Base-by-base conservation (phyloP, 2,113 vertebrate species). In the Eretmochelys imbricata region DNA sequence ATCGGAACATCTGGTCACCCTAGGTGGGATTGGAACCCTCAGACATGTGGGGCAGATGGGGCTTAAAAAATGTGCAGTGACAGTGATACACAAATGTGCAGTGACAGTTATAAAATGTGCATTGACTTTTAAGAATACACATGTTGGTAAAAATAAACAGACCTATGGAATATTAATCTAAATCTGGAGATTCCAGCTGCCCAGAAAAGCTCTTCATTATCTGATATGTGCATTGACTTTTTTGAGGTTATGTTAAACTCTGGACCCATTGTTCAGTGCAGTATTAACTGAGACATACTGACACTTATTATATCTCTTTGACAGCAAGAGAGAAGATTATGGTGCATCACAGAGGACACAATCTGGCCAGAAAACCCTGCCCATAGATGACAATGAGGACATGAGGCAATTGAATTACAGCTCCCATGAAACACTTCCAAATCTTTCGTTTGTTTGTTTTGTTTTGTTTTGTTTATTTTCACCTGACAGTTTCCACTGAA, bases 71-170 rank as follows among this genome's bases (percentile, higher is more conserved):
- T 38, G 25, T 31, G 35, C 46, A n/a, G 55, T 38, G 75, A 54
- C 7, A 17, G 29, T 14, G 4, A 51, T 51, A 69, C 38, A 16
- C 50, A 29, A 38, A 27, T 0, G 0, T 29, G 0, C 0, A 93
- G 42, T 81, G 20, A 12, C 49, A 25, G 53, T 5, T 50, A 42
- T 82, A 59, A 91, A 92, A 95, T 20, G 22, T 79, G 75, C 57
- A 7, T n/a, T 57, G 59, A 69, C n/a, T 90, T 87, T 82, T 35
- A 93, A 78, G 35, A 92, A 91, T 14, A 85, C 20, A 35, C 42
- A 93, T 78, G 20, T 87, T 89, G 48, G 88, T 94, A 89, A 94
- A 89, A 62, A 81, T 85, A 93, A 96, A 89, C 80, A 78, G 46
- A 90, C 48, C 38, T 50, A 79, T 89, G 82, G 57, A 85, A 25